Base-by-base conservation (phyloP, 1,140 invertebrate genomes). In the Eurosta solidaginis region DNA sequence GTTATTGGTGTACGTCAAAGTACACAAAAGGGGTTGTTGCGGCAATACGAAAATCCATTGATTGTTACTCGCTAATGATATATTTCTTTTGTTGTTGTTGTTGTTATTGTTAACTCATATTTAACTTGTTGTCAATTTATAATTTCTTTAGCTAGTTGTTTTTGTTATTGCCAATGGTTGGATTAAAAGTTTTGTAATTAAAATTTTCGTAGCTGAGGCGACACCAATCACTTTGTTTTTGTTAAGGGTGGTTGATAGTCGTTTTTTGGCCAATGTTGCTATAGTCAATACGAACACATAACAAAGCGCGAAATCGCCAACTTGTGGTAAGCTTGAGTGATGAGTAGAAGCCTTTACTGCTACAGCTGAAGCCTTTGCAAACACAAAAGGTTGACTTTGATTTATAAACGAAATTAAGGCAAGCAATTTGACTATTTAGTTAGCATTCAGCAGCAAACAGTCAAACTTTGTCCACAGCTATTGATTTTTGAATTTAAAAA, bases 141-240 rank as follows among this genome's bases (percentile, higher is more conserved):
- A 68, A 68, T 68, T 20, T 20, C 3, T 22, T 3, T 25, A 9
- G 25, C 27, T n/a, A n/a, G 54, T n/a, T 7, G 1, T 33, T 36
- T 2, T 40, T 63, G 54, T 68, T 68, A 33, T 68, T 68, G 33
- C 33, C 59, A 20, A 22, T 33, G 22, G 59, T 68, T 40, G 59
- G 59, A 68, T 68, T 68, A 68, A 68, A 68, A 68, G 59, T 68
- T 68, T 68, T 68, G 59, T 68, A 68, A 68, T 68, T 68, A 68
- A 68, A 68, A 68, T 68, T 20, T 40, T 68, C 59, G 59, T 68
- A 68, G 59, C 59, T 68, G 59, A 68, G 59, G 59, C 59, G 59
- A 68, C 59, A 68, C 36, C 49, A 52, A 52, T n/a, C 52, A 54
- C 10, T 47, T 1, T 20, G 5, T 10, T 33, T 3, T n/a, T n/a